Conservation (phyloP, 2,888 invertebrate species). For the Torymus auratus region DNA sequence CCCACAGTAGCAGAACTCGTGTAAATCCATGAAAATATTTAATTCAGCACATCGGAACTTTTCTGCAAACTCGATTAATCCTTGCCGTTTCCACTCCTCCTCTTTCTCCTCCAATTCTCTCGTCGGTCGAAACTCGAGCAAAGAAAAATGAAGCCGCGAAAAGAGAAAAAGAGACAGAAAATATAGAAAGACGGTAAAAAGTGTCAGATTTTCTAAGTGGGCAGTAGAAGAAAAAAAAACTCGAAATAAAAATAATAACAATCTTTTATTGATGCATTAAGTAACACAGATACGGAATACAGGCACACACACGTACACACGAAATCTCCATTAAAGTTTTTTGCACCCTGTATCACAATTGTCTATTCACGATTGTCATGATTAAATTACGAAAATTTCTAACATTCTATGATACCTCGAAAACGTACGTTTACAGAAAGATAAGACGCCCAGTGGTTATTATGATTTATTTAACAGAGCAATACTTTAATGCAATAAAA, state of each 20-base stretch:
- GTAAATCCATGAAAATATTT: conserved; percentile 38
- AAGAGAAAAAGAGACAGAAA: conserved; percentile 7
- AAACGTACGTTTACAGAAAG: too few species aligned
- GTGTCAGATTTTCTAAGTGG: conserved; percentile 50
- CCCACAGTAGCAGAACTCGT: not conserved
- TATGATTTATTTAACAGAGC: too few species aligned
- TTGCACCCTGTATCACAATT: not conserved
- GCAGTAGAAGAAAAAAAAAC: conserved; percentile 68
- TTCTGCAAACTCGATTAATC: conserved; percentile 36
- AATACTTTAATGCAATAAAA: too few species aligned
- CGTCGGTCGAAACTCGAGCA: conserved; percentile 5
- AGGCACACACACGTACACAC: conserved; percentile 62
- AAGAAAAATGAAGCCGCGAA: not conserved
- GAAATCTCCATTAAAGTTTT: conserved; percentile 1
- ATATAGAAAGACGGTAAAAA: conserved; percentile 22
- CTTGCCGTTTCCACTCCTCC: not conserved
- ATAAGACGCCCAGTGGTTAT: too few species aligned
- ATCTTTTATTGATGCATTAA: conserved; percentile 72
- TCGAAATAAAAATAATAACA: conserved; percentile 72
- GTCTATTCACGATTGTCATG: conserved; percentile 2
- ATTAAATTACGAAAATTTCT: not conserved
- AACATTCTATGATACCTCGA: not conserved
- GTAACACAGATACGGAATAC: conserved; percentile 66
- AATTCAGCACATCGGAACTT: conserved; percentile 34
- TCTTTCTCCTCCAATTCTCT: conserved; percentile 6